phyloP scores from a whole-genome alignment of 2,113 vertebrate species.

The Centropus unirufus region DNA sequence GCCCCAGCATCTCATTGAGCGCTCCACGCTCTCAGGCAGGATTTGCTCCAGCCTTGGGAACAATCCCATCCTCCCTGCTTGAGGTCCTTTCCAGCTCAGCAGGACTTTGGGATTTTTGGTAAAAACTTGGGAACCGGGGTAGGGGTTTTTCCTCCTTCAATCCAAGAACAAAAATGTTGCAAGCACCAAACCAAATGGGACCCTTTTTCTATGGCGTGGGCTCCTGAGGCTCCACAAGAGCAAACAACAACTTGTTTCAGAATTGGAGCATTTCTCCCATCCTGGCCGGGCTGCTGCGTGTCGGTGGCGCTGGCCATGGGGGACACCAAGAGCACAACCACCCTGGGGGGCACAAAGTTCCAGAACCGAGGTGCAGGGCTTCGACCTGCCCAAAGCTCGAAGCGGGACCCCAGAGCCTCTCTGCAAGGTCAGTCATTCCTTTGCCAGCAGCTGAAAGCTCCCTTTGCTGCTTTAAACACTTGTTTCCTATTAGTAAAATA shows the following conservation, averaged over 20 bases:
- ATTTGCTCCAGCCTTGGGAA: not conserved
- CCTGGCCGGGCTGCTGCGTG: fast-evolving
- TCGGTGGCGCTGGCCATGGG: not conserved
- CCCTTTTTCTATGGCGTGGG: fast-evolving
- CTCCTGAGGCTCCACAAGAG: not conserved
- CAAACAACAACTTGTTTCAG: fast-evolving
- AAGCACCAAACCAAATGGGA: not conserved
- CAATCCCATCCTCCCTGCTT: not conserved
- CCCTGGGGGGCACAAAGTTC: not conserved
- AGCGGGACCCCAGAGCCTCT: not conserved
- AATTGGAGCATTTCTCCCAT: fast-evolving
- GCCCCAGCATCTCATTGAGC: not conserved
- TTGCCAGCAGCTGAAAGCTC: not conserved
- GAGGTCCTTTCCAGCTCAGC: not conserved
- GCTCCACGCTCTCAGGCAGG: not conserved
- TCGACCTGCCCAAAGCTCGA: not conserved
- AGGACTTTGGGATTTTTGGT: not conserved
- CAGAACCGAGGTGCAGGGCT: not conserved
- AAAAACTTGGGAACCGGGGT: not conserved
- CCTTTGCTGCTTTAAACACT: not conserved
- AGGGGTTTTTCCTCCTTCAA: not conserved
- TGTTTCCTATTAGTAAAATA: slow-evolving; percentile 20
- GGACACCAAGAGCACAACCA: fast-evolving
- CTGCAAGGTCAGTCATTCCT: not conserved
- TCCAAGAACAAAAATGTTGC: fast-evolving